Conservation (phyloP, 2,888 invertebrate genomes). For the Volucella inflata region DNA sequence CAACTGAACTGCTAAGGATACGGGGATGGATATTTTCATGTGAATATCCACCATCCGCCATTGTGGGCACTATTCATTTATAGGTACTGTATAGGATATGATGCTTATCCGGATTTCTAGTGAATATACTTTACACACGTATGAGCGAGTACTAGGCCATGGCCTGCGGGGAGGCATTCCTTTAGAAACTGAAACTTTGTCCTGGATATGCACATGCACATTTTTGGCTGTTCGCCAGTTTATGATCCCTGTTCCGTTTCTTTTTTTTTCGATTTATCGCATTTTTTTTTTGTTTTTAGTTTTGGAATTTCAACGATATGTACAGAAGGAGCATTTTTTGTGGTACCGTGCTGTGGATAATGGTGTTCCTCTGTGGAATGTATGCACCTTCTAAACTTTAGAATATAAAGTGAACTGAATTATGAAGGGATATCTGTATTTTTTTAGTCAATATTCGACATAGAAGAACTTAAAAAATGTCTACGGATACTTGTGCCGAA, state of each 20-base stretch:
- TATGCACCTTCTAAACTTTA: slow-evolving; percentile 32
- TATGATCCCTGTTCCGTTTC: not conserved
- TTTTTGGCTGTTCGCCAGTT: slow-evolving; percentile 68
- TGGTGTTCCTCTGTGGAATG: slow-evolving; percentile 21
- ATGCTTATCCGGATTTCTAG: slow-evolving; percentile 18
- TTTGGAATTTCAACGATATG: slow-evolving; percentile 47
- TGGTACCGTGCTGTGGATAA: slow-evolving; percentile 12
- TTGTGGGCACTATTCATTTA: not conserved
- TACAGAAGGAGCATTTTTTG: slow-evolving; percentile 35
- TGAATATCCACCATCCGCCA: slow-evolving; percentile 30
- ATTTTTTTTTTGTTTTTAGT: slow-evolving; percentile 9
- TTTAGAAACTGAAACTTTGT: slow-evolving; percentile 72
- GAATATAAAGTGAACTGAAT: slow-evolving; percentile 29
- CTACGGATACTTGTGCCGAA: slow-evolving; percentile 32
- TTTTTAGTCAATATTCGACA: slow-evolving; percentile 30
- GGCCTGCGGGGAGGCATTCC: slow-evolving; percentile 57
- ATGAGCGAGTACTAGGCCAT: slow-evolving; percentile 53
- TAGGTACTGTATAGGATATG: not conserved
- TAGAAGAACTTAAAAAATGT: slow-evolving; percentile 27
- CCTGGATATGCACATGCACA: slow-evolving; percentile 56
- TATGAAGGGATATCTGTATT: slow-evolving; percentile 36
- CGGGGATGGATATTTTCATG: slow-evolving; percentile 36
- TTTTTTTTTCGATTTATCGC: not conserved
- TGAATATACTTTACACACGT: slow-evolving; percentile 4
- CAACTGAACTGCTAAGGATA: slow-evolving; percentile 22